Conservation (phyloP, 2,888 invertebrate species). For the Scaptomyza polygonia region DNA sequence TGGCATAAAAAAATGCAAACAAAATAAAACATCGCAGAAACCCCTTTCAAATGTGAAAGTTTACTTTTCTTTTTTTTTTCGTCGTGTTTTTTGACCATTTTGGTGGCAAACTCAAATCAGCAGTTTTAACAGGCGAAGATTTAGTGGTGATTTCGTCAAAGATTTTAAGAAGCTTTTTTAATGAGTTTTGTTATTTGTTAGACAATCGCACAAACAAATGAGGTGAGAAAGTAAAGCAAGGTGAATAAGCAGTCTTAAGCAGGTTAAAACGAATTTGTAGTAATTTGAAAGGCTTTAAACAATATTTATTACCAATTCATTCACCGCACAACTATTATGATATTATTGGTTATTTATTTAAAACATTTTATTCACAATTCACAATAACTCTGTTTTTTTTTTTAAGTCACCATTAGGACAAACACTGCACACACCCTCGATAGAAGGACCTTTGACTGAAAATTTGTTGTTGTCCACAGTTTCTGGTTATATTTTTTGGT, state of each 20-base stretch:
- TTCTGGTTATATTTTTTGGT: constrained; percentile 1
- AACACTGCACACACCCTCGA: constrained; percentile 12
- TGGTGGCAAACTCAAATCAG: constrained; percentile 30
- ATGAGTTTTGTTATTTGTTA: constrained; percentile 12
- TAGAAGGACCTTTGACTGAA: constrained; percentile 68
- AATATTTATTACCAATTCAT: neutral
- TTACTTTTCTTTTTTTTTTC: constrained; percentile 65
- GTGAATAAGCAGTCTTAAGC: neutral
- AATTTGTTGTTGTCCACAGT: constrained; percentile 19
- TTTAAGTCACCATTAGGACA: constrained; percentile 29
- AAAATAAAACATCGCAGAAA: constrained; percentile 17
- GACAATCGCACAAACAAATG: neutral
- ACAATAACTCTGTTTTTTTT: neutral
- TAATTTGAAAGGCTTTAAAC: neutral
- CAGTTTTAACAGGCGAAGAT: constrained; percentile 67
- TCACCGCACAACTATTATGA: neutral
- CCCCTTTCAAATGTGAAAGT: constrained; percentile 74
- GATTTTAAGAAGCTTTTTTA: constrained; percentile 32
- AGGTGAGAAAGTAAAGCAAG: constrained; percentile 2
- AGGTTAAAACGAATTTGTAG: neutral
- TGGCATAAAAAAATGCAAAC: constrained; percentile 42
- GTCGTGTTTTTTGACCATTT: constrained; percentile 31
- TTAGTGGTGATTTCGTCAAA: constrained; percentile 32
- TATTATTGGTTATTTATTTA: constrained; percentile 15
- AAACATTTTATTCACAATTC: constrained; percentile 5